These are phyloP conservation scores for Strix aluco DNA, from an alignment of 2,113 vertebrate species.

Conservation along the genomic window DNA sequence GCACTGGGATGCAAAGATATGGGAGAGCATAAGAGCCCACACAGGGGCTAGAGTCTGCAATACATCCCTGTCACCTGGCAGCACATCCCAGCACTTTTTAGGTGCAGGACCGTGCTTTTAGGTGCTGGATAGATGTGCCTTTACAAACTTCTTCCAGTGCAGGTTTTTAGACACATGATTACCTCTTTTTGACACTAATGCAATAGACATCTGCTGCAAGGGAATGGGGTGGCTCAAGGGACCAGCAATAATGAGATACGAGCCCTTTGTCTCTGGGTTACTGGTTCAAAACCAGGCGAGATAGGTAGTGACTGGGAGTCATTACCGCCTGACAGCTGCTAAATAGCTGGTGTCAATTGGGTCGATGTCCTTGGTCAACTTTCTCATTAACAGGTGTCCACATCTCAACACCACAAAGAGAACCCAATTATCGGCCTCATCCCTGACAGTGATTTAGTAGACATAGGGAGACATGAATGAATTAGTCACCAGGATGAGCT, in stretches of 20 bases:
- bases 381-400: slow-evolving; percentile 3
- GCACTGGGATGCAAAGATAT: neutral
- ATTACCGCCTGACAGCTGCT: slow-evolving; percentile 35
- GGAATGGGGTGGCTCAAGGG: neutral
- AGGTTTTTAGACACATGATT: neutral
- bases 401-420: neutral
- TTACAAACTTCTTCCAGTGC: neutral
- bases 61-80: neutral
- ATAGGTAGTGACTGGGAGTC: neutral
- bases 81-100: neutral
- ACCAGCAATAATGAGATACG: neutral
- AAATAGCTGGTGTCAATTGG: neutral
- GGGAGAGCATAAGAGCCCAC: fast-evolving
- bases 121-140: neutral
- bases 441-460: neutral
- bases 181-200: neutral
- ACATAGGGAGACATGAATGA: neutral
- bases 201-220: neutral
- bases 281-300: neutral
- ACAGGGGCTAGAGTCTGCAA: neutral
- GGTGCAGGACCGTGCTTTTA: neutral
- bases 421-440: neutral
- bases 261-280: neutral
- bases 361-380: neutral
- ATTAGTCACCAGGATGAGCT: neutral